Percentiles rank a stretch among this genome's conserved stretches.
Conservation (phyloP, 2,797 vertebrate species). For the Eulemur rubriventer region DNA sequence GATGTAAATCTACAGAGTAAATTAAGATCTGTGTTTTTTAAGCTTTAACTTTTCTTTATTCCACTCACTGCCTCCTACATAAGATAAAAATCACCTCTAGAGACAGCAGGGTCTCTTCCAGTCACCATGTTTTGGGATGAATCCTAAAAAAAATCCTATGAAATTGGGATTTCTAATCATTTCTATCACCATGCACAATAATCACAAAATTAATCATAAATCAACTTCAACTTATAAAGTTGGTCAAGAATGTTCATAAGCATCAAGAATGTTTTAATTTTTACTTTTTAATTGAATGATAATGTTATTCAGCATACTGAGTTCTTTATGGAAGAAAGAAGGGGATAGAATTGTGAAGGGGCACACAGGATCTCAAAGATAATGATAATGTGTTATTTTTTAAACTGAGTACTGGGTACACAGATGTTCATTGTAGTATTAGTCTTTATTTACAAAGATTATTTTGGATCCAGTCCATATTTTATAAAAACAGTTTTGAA, state of each 20-base stretch:
- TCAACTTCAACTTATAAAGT: background rate
- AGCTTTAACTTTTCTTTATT: background rate
- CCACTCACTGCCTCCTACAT: background rate
- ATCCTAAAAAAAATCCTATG: background rate
- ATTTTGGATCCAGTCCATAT: background rate
- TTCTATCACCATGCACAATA: background rate
- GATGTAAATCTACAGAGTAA: background rate
- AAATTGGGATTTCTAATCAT: background rate
- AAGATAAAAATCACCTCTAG: background rate
- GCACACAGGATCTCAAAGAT: background rate
- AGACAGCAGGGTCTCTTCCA: background rate
- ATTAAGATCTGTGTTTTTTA: background rate
- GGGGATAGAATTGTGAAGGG: background rate
- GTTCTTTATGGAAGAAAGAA: background rate
- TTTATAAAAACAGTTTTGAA: slow-evolving; percentile 19
- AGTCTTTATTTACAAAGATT: background rate
- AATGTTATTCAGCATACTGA: background rate
- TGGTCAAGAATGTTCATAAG: background rate
- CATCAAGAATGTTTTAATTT: background rate
- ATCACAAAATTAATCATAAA: background rate
- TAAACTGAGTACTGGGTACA: background rate
- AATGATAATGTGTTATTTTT: background rate
- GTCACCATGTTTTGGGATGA: background rate
- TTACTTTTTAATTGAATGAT: background rate
- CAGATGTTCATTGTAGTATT: background rate